Base-by-base conservation (phyloP, 2,888 invertebrate species). In the Melinaea marsaeus region DNA sequence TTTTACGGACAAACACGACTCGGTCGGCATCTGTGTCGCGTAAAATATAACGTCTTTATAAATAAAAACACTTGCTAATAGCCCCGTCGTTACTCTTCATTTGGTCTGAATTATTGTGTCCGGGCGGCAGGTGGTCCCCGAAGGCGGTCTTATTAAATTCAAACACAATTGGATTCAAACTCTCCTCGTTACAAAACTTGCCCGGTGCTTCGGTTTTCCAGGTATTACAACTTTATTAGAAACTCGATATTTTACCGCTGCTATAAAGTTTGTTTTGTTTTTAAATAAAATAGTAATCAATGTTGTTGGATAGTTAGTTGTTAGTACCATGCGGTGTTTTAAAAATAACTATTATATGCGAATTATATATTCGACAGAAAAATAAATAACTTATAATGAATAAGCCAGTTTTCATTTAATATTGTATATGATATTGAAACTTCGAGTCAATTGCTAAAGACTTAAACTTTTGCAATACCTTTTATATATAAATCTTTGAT, bases 51-150 rank as follows among this genome's bases (percentile, higher is more conserved):
- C 59, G 11, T 51, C 51, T 80, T 80, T 80, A 81, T 80, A 79
- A 83, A 84, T 81, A 80, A 83, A 22, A 79, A 74, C 75, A 75
- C 72, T 66, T 66, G 72, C 75, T 83, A 83, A 85, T 81, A 77
- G 79, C 68, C 62, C 22, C 67, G 69, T 69, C 75, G 75, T 83
- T 80, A 74, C 73, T 84, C 84, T 84, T 83, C 79, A 81, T 83
- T 79, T 73, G 65, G 57, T 42, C 55, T 45, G 62, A 69, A 65
- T 62, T 65, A 71, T 70, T 35, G 67, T 61, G 61, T 59, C 22
- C 32, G 63, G 58, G 57, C 60, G 55, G 64, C 68, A 68, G 66
- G 68, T 64, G 67, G 60, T 63, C 66, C 63, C 66, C 58, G 55
- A 48, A 56, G 60, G 33, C 57, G 61, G 64, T 66, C 66, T 71